Base-by-base conservation (phyloP, 2,113 vertebrate genomes). In the Trematomus loennbergii region DNA sequence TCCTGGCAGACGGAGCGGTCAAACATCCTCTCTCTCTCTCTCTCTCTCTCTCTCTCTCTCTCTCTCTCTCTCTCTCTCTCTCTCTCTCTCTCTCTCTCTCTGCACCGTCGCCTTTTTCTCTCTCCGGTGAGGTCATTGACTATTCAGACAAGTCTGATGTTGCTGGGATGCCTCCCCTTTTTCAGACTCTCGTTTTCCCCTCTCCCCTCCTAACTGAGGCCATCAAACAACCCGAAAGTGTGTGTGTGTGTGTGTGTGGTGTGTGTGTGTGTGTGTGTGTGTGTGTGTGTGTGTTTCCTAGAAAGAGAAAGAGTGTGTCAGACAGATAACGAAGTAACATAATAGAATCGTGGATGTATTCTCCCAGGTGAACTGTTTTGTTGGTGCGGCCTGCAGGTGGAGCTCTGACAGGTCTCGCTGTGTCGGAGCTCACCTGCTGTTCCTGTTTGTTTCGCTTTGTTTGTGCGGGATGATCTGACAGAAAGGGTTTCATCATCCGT, bases 141-240 rank as follows among this genome's bases (percentile, higher is more conserved):
- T 92, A 91, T 93, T 94, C 89, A 88, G 88, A 76, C 78, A 76
- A 73, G 87, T 68, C 52, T 86, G 73, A 67, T 86, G 90, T 94
- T 94, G 91, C 89, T 76, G 79, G 84, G 87, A 86, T 85, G 83
- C 69, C 20, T 82, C 72, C 66, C 72, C 58, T 50, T 61, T 43
- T 36, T 7, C 33, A n/a, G 9, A 11, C n/a, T 54, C n/a, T 11
- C 9, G 36, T 40, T 20, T 4, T 20, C 52, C 52, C n/a, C 25
- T 3, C 25, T 29, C 25, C 25, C 25, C 49, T 52, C 54, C 10
- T 12, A 3, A 7, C 36, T 40, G 36, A 40, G 36, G 36, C 36
- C 36, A 40, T 7, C 36, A 40, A 40, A 40, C 5, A 40, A 40
- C 36, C 6, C 0, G 0, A 40, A 5, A 6, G 36, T 40, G 36